These are phyloP conservation scores for Mastomys coucha DNA, from an alignment of 2,113 vertebrate species.

Conservation along the genomic window DNA sequence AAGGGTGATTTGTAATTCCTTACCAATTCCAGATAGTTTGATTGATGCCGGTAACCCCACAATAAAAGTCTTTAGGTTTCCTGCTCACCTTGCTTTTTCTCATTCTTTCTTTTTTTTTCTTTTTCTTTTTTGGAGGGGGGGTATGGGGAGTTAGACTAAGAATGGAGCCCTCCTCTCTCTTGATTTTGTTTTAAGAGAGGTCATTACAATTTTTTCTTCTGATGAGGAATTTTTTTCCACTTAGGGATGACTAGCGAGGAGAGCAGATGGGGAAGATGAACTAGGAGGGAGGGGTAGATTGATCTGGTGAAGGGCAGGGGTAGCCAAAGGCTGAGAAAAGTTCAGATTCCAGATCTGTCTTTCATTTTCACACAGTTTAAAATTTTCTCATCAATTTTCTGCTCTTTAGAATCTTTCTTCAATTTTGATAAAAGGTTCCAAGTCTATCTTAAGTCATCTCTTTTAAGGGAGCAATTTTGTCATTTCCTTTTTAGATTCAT, in stretches of 20 bases:
- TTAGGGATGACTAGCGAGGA: neutral
- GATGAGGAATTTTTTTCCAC: neutral
- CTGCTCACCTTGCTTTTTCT: neutral
- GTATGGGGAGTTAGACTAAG: neutral
- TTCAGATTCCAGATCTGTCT: neutral
- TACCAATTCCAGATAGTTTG: neutral
- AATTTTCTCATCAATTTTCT: neutral
- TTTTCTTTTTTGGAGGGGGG: neutral
- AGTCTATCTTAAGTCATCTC: neutral
- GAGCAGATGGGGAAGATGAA: neutral
- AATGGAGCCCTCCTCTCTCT: neutral
- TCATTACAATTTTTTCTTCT: neutral
- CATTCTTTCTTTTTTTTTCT: neutral
- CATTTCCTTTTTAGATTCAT: neutral
- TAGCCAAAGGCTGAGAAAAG: neutral
- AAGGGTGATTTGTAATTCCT: neutral
- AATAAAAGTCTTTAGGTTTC: neutral
- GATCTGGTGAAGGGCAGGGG: neutral
- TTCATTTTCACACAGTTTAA: neutral
- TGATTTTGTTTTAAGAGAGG: neutral
- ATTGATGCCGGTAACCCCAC: neutral
- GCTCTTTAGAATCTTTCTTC: neutral
- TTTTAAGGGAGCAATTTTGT: neutral
- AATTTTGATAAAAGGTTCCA: neutral
- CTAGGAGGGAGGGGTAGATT: too few relatives aligned